Conservation (phyloP, 2,797 vertebrate species). For the Fistularia commersonii region DNA sequence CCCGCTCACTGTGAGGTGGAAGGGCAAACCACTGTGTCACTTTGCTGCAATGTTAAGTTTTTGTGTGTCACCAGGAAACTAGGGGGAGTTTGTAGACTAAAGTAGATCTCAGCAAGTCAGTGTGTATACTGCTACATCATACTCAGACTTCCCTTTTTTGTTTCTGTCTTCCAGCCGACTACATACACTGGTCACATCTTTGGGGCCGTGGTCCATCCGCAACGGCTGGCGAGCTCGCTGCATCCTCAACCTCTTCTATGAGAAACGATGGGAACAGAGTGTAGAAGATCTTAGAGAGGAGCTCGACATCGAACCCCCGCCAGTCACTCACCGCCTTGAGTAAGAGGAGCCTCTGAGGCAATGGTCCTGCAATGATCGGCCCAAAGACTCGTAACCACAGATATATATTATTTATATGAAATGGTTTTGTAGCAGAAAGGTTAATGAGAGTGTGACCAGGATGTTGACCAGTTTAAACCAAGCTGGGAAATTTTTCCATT, state of each 20-base stretch:
- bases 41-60: no score
- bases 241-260: conserved; percentile 87
- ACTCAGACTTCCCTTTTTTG: not conserved
- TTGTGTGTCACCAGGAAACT: no score
- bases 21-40: no score
- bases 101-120: not conserved
- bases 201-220: conserved; percentile 88
- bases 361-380: not conserved
- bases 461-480: not conserved
- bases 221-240: conserved; percentile 77
- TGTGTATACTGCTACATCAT: not conserved
- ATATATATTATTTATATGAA: not conserved
- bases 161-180: conserved; percentile 69
- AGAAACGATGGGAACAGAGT: conserved; percentile 90
- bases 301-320: conserved; percentile 81
- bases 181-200: conserved; percentile 70
- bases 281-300: conserved; percentile 82
- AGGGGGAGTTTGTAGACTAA: no score
- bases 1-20: no score
- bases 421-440: no score
- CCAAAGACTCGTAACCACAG: not conserved
- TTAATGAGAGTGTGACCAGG: no score
- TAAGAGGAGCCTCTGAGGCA: conserved; percentile 20
- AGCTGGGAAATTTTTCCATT: not conserved
- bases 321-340: conserved; percentile 18